Percentiles rank a stretch among this genome's conserved stretches.
Evolutionary conservation across 2,888 invertebrate genomes (phyloP).

Genomic region (Drosophila nigricruria): DNA sequence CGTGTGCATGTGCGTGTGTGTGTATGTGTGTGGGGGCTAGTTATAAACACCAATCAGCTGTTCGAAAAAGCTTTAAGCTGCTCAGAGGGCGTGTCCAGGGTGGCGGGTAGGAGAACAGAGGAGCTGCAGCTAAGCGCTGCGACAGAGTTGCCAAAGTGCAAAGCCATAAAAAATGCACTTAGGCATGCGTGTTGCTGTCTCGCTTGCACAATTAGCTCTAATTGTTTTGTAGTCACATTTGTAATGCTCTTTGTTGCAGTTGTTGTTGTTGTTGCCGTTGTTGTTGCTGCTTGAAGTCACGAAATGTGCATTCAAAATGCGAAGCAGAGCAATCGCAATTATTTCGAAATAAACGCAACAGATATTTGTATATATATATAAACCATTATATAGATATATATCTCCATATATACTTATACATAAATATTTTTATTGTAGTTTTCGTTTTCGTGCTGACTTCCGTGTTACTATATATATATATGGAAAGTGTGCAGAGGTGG

Average conservation of each 20-base stretch:
- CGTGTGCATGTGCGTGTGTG: background rate
- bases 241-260: conserved; percentile 37
- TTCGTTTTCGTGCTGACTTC: conserved; percentile 50
- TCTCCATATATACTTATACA: background rate
- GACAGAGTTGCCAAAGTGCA: conserved; percentile 54
- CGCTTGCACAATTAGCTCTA: conserved; percentile 61
- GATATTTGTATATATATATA: background rate
- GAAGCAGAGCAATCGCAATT: conserved; percentile 52
- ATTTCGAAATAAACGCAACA: conserved; percentile 64
- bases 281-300: conserved; percentile 38
- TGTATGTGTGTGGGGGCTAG: conserved; percentile 2
- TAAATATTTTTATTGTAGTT: conserved; percentile 38
- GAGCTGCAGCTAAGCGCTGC: conserved; percentile 32
- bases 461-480: conserved; percentile 40
- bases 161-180: conserved; percentile 48
- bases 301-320: conserved; percentile 54
- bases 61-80: conserved; percentile 22
- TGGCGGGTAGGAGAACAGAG: background rate
- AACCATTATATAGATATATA: background rate
- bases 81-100: conserved; percentile 22
- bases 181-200: conserved; percentile 46
- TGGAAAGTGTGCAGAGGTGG: conserved; percentile 9
- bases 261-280: conserved; percentile 15
- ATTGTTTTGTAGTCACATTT: conserved; percentile 72
- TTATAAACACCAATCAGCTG: conserved; percentile 43